phyloP scores from a whole-genome alignment of 2,113 vertebrate species.

The Platysteira castanea region DNA sequence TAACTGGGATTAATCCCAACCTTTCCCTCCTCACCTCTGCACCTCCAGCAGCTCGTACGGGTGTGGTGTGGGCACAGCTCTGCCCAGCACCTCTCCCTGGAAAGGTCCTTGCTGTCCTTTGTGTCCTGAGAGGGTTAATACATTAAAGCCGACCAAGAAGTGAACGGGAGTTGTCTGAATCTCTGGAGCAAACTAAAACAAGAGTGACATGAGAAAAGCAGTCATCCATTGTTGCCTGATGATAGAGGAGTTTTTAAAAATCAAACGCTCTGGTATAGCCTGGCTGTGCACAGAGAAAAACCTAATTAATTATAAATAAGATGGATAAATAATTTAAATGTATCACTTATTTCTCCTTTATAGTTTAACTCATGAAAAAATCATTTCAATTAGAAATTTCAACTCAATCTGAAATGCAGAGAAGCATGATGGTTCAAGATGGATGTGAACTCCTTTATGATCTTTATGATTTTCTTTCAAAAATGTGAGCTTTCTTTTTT shows the following conservation, averaged over 20 bases:
- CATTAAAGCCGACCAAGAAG: conserved; percentile 63
- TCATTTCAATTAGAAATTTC: conserved; percentile 91
- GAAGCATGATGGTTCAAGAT: conserved; percentile 57
- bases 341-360: conserved; percentile 90
- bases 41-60: neutral
- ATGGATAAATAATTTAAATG: conserved; percentile 91
- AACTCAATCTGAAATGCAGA: conserved; percentile 79
- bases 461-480: conserved; percentile 56
- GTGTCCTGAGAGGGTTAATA: conserved; percentile 25
- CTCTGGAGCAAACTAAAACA: conserved; percentile 65
- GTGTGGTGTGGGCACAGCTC: neutral
- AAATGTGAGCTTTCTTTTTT: conserved; percentile 9
- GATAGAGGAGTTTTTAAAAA: conserved; percentile 68
- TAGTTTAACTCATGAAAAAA: conserved; percentile 91
- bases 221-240: conserved; percentile 67
- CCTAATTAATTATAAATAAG: conserved; percentile 89
- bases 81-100: neutral
- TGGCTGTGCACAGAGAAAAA: conserved; percentile 73
- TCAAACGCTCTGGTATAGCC: conserved; percentile 63
- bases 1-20: neutral
- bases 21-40: neutral
- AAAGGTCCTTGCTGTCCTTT: neutral
- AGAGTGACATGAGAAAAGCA: conserved; percentile 65
- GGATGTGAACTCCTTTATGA: conserved; percentile 67
- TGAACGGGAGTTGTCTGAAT: conserved; percentile 36